A percentile compares a stretch with the other conserved stretches of the same genome.
These are phyloP conservation scores for Spizaetus ornatus DNA, from an alignment of 2,113 vertebrate genomes.

Conservation along the genomic window DNA sequence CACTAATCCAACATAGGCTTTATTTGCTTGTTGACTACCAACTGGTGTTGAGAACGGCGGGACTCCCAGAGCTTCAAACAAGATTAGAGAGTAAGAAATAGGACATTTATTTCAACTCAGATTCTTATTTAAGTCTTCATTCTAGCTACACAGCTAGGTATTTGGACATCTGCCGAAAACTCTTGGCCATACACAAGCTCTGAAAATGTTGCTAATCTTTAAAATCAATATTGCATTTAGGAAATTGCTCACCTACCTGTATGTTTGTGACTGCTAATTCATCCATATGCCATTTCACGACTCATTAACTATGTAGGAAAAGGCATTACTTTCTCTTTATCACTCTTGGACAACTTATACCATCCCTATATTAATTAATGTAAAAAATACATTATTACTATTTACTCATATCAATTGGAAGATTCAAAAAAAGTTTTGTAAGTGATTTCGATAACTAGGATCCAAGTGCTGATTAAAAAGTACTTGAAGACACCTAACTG, in stretches of 20 bases:
- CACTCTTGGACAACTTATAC: not conserved
- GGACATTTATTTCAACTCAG: conserved; percentile 54
- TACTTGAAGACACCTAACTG: not conserved
- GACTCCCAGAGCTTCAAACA: conserved; percentile 47
- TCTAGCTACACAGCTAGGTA: not conserved
- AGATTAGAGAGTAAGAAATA: conserved; percentile 57
- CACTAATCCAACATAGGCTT: conserved; percentile 55
- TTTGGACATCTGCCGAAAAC: conserved; percentile 28
- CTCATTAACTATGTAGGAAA: not conserved
- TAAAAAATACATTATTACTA: not conserved
- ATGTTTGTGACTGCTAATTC: conserved; percentile 13
- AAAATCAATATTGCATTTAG: conserved; percentile 55
- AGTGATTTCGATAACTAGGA: not conserved
- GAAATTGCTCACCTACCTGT: conserved; percentile 15
- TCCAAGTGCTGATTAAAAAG: not conserved
- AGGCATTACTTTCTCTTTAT: not conserved
- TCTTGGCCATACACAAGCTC: not conserved
- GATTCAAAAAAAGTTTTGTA: not conserved
- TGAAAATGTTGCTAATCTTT: conserved; percentile 62
- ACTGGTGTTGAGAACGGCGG: not conserved
- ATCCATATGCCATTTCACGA: not conserved
- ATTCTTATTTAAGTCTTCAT: conserved; percentile 45
- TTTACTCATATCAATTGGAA: not conserved
- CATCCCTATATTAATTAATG: not conserved
- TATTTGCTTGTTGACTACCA: conserved; percentile 55